Base-by-base conservation (phyloP, 2,888 invertebrate species). In the Acrocyrtus sp. region DNA sequence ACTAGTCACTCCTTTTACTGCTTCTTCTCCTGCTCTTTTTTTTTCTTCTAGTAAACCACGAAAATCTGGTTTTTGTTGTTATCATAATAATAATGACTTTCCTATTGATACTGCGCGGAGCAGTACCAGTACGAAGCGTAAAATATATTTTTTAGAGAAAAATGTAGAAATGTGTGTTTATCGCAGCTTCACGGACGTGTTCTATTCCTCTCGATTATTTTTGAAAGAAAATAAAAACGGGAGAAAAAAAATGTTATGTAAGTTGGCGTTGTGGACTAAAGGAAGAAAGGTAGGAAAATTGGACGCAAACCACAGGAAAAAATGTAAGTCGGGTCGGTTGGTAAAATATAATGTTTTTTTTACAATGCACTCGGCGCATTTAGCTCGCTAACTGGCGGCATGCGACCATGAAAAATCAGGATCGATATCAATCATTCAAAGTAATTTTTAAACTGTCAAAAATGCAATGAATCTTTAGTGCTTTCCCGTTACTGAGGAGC, bases 331-430 rank as follows among this genome's bases (percentile, higher is more conserved):
- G n/a, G n/a, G n/a, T n/a, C n/a, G n/a, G n/a, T n/a, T n/a, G n/a
- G n/a, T n/a, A n/a, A n/a, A n/a, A n/a, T n/a, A n/a, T n/a, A n/a
- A n/a, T n/a, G n/a, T n/a, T n/a, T n/a, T n/a, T n/a, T n/a, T n/a
- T n/a, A n/a, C n/a, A n/a, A n/a, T n/a, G n/a, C n/a, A n/a, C n/a
- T n/a, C n/a, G n/a, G n/a, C n/a, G n/a, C n/a, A n/a, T n/a, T n/a
- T n/a, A n/a, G n/a, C n/a, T n/a, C n/a, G n/a, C n/a, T 57, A 72
- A 72, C 63, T 72, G 57, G 70, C 63, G 70, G 70, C 70, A 72
- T 63, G 70, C 70, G 70, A 63, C 70, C 70, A 72, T 72, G 70
- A 72, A 72, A 72, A 72, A 72, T 72, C 63, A 72, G 70, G 70
- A 72, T 72, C 70, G 63, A 58, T 72, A 72, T 72, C 70, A 72